These are phyloP conservation scores for Tetrao urogallus DNA, from an alignment of 2,113 vertebrate genomes.

Conservation along the genomic window DNA sequence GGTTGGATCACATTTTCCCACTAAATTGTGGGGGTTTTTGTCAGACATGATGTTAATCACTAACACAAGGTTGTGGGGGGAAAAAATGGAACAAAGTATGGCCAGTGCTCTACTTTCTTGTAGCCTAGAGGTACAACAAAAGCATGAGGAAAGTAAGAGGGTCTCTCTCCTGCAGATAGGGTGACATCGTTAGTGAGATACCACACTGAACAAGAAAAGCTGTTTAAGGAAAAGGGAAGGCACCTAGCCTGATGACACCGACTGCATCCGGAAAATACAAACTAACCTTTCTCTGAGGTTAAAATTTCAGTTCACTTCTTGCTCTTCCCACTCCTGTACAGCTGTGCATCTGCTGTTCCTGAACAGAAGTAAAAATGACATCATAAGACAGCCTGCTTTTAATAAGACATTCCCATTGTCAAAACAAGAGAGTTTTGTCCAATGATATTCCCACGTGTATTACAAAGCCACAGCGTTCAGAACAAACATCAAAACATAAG, in stretches of 20 bases:
- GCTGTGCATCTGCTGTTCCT: neutral
- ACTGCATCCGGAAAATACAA: neutral
- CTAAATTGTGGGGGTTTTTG: neutral
- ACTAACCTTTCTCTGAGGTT: neutral
- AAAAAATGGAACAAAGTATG: slow-evolving; percentile 18
- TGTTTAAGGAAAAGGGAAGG: neutral
- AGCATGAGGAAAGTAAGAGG: neutral
- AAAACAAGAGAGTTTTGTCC: neutral
- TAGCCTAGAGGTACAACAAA: slow-evolving; percentile 41
- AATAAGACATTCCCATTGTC: neutral
- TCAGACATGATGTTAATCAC: slow-evolving; percentile 26
- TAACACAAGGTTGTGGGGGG: neutral
- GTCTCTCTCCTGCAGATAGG: neutral
- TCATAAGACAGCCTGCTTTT: neutral
- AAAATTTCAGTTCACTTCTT: neutral
- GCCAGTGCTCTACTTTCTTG: neutral
- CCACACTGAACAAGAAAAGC: neutral
- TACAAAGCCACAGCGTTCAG: neutral
- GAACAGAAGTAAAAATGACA: neutral
- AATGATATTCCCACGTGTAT: neutral
- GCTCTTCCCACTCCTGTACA: neutral
- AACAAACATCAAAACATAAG: neutral
- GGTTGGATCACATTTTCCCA: neutral
- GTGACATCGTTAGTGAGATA: neutral
- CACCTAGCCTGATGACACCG: neutral